A percentile compares a stretch with the other conserved stretches of the same genome.
These are phyloP conservation scores for Scrobipalpa costella DNA, from an alignment of 2,888 invertebrate species.

Conservation along the genomic window DNA sequence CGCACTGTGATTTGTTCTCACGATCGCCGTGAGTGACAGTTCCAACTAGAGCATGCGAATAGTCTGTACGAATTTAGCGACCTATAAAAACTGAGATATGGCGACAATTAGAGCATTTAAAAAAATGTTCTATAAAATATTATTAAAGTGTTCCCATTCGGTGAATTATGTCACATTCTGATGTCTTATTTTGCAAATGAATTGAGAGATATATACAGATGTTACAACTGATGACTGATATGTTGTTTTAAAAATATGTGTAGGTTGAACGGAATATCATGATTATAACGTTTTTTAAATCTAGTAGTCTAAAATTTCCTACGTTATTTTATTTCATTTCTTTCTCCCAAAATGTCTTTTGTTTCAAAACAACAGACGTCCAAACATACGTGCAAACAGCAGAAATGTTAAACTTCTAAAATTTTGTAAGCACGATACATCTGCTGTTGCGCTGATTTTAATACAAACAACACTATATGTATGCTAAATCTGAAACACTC, in stretches of 20 bases:
- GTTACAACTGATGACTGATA: too few relatives aligned
- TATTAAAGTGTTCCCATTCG: constrained; percentile 4
- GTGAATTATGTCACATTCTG: neutral
- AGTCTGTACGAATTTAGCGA: constrained; percentile 8
- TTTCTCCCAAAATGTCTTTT: too few relatives aligned
- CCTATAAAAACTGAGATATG: constrained; percentile 20
- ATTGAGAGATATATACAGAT: neutral
- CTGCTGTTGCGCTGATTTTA: too few relatives aligned
- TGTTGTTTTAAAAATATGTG: neutral
- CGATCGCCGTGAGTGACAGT: constrained; percentile 3
- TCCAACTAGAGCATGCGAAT: constrained; percentile 11
- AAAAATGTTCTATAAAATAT: constrained; percentile 16
- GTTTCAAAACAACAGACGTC: too few relatives aligned
- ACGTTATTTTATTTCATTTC: too few relatives aligned
- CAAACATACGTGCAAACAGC: too few relatives aligned
- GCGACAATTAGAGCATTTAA: constrained; percentile 18
- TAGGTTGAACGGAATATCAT: neutral
- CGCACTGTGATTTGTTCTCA: constrained; percentile 1
- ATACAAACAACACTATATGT: too few relatives aligned
- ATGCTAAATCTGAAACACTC: too few relatives aligned
- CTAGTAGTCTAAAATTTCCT: too few relatives aligned
- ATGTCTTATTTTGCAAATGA: neutral
- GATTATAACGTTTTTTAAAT: too few relatives aligned
- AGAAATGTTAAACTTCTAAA: too few relatives aligned
- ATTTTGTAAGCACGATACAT: too few relatives aligned